Evolutionary conservation across 2,888 invertebrate species (phyloP).

Genomic region (Brachyopa scutellaris): DNA sequence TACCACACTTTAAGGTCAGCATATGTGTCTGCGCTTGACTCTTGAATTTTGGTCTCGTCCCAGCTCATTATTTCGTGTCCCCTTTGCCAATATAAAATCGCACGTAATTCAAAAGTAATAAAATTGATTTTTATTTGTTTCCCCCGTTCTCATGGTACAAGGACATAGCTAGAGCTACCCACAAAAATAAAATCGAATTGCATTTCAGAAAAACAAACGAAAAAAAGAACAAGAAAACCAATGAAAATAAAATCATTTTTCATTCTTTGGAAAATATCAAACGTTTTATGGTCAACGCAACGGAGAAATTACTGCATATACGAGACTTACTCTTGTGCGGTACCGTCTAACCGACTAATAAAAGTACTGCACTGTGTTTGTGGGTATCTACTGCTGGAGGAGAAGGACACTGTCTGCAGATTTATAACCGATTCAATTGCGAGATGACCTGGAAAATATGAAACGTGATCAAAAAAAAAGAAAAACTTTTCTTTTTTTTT

Average conservation of each 20-base stretch:
- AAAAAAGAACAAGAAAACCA: conserved; percentile 12
- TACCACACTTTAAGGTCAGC: no score
- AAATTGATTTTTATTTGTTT: conserved; percentile 59
- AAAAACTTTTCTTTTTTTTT: conserved; percentile 22
- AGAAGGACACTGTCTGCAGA: conserved; percentile 6
- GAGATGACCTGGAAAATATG: conserved; percentile 76
- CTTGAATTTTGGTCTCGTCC: no score
- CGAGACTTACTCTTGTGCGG: conserved; percentile 32
- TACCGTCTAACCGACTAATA: conserved; percentile 22
- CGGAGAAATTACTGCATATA: conserved; percentile 58
- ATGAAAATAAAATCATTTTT: conserved; percentile 68
- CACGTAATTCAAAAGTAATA: conserved; percentile 20
- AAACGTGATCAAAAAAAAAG: conserved; percentile 76
- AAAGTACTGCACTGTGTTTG: conserved; percentile 31
- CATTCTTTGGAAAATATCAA: conserved; percentile 57
- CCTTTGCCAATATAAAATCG: conserved; percentile 13
- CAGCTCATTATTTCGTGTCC: no score
- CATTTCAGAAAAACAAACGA: conserved; percentile 55
- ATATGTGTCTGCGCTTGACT: no score
- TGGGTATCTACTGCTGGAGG: background rate
- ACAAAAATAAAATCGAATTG: conserved; percentile 56
- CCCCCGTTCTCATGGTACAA: conserved; percentile 52
- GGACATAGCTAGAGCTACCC: no score
- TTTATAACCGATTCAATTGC: conserved; percentile 69
- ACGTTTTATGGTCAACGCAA: conserved; percentile 56